phyloP scores from a whole-genome alignment of 2,113 vertebrate species.

The Thalassarche chlororhynchos region DNA sequence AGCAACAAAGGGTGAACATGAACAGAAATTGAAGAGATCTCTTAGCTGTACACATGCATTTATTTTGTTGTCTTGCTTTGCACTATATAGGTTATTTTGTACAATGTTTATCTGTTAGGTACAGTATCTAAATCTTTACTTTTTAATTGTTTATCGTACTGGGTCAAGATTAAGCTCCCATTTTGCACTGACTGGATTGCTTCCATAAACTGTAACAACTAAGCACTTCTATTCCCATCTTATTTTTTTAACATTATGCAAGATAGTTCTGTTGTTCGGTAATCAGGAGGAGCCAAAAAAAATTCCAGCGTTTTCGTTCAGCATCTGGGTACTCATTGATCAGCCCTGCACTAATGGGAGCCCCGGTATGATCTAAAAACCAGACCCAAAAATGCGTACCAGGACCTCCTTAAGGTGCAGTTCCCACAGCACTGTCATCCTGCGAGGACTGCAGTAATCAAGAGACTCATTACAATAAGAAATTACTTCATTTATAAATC shows the following conservation, averaged over 20 bases:
- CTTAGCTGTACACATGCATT: not conserved
- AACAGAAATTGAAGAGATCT: not conserved
- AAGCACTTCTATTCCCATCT: not conserved
- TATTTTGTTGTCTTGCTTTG: not conserved
- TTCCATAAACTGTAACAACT: not conserved
- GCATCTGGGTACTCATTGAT: not conserved
- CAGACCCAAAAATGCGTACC: not conserved
- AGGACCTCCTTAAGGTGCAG: not conserved
- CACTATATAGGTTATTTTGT: not conserved
- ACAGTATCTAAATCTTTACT: not conserved
- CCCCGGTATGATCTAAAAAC: not conserved
- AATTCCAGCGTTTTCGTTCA: not conserved
- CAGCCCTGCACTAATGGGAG: not conserved
- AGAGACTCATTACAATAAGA: not conserved
- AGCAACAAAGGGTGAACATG: not conserved
- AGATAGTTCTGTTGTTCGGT: not conserved
- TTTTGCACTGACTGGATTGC: not conserved
- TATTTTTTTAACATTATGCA: not conserved
- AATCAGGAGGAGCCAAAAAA: not conserved
- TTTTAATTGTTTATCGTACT: not conserved
- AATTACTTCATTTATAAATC: not conserved
- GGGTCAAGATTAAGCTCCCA: not conserved
- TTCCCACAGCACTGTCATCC: not conserved
- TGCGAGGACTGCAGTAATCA: not conserved
- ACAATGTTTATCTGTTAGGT: not conserved